A percentile compares a stretch with the other conserved stretches of the same genome.
These are phyloP conservation scores for Orthonychiurus folsomi DNA, from an alignment of 2,888 invertebrate genomes.

Conservation along the genomic window DNA sequence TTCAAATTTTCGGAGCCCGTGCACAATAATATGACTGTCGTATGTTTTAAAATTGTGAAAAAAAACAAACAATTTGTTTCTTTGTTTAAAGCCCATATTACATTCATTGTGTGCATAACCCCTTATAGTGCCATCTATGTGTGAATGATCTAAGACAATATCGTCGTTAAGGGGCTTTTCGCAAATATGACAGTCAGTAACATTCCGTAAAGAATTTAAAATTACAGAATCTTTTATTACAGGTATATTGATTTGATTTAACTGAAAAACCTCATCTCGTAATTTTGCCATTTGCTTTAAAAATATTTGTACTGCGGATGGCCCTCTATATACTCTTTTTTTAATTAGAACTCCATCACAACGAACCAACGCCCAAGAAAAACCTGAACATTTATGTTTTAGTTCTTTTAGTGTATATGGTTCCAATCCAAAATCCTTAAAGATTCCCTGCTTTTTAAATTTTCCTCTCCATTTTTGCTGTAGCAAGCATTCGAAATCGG, in stretches of 20 bases:
- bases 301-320: not conserved
- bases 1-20: constrained; percentile 13
- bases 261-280: not conserved
- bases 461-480: not conserved
- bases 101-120: not conserved
- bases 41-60: constrained; percentile 9
- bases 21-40: constrained; percentile 12
- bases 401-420: not conserved
- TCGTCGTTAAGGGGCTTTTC: not conserved
- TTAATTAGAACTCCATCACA: not conserved
- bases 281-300: not conserved
- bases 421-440: not conserved
- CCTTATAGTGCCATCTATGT: not conserved
- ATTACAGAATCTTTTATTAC: not conserved
- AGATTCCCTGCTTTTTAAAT: not conserved
- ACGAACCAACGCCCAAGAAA: constrained; percentile 8
- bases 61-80: not conserved
- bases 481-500: constrained; percentile 10
- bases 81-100: not conserved
- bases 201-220: not conserved
- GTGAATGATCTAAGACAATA: constrained; percentile 8
- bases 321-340: constrained; percentile 11
- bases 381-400: constrained; percentile 2
- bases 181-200: constrained; percentile 9
- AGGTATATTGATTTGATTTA: not conserved